These are phyloP conservation scores for Macroteleia sp. DNA, from an alignment of 2,888 invertebrate species.

Conservation along the genomic window DNA sequence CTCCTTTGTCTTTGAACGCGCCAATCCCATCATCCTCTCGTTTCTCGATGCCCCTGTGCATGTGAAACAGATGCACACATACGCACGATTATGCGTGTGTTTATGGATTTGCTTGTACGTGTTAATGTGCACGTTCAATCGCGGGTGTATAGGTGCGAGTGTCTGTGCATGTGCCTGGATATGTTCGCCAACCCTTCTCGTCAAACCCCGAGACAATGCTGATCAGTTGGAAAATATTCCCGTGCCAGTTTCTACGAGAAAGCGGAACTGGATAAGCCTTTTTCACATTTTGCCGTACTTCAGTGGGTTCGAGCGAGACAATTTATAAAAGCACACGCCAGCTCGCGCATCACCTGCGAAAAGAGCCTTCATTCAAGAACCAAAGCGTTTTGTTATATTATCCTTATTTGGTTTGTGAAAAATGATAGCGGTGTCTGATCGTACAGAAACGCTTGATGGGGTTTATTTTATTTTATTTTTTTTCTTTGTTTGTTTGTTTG, in stretches of 20 bases:
- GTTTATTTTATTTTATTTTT: too few species aligned
- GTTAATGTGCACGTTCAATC: not conserved
- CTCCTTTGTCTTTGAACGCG: conserved; percentile 80
- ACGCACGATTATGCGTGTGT: conserved; percentile 9
- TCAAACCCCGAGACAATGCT: conserved; percentile 75
- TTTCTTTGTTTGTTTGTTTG: too few species aligned
- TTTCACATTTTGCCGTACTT: conserved; percentile 49
- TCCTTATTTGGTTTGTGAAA: conserved; percentile 27
- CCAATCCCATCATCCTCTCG: conserved; percentile 66
- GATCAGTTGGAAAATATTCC: conserved; percentile 78
- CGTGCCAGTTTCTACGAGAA: conserved; percentile 74
- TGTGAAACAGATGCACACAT: conserved; percentile 43
- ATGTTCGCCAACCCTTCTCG: conserved; percentile 42
- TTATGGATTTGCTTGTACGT: not conserved
- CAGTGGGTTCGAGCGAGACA: conserved; percentile 34
- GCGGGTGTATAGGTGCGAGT: not conserved
- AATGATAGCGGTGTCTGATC: too few species aligned
- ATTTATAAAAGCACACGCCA: conserved; percentile 42
- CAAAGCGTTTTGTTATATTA: conserved; percentile 10
- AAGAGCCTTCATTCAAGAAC: conserved; percentile 7
- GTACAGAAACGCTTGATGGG: too few species aligned
- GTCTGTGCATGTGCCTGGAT: not conserved
- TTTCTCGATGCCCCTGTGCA: conserved; percentile 28
- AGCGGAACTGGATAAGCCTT: conserved; percentile 63
- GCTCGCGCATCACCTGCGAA: conserved; percentile 8